These are phyloP conservation scores for Equus quagga DNA, from an alignment of 2,113 vertebrate genomes.

Conservation along the genomic window DNA sequence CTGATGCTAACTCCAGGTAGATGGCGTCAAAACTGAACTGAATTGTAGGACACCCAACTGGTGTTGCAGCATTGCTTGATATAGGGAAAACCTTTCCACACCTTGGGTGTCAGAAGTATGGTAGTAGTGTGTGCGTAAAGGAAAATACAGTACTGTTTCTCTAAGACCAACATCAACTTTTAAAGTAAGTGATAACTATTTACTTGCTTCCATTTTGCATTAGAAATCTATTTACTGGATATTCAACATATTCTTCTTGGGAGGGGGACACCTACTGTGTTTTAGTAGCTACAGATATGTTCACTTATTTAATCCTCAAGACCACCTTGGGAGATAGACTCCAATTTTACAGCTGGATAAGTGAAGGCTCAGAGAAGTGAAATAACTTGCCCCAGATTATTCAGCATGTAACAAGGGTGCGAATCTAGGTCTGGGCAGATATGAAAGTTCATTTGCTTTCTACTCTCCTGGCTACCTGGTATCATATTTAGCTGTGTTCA, in stretches of 20 bases:
- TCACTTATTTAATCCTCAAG: constrained; percentile 13
- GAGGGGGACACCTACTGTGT: background rate
- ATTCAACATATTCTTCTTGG: background rate
- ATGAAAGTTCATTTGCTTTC: background rate
- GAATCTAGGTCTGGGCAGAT: background rate
- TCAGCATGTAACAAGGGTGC: background rate
- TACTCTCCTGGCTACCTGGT: background rate
- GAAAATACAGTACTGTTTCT: background rate
- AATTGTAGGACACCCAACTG: background rate
- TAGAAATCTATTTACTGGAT: background rate
- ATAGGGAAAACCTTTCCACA: background rate
- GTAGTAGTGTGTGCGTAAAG: background rate
- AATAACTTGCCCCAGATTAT: background rate
- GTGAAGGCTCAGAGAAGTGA: background rate
- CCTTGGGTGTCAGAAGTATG: background rate
- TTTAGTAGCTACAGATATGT: background rate
- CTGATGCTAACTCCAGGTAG: background rate
- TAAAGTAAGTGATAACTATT: background rate
- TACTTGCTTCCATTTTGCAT: background rate
- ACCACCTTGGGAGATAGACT: background rate
- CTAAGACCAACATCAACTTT: background rate
- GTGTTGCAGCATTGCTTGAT: background rate
- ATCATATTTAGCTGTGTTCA: background rate
- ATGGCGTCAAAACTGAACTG: background rate
- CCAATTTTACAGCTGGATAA: background rate